These are phyloP conservation scores for Heliconius cydno DNA, from an alignment of 2,888 invertebrate species.

Conservation along the genomic window DNA sequence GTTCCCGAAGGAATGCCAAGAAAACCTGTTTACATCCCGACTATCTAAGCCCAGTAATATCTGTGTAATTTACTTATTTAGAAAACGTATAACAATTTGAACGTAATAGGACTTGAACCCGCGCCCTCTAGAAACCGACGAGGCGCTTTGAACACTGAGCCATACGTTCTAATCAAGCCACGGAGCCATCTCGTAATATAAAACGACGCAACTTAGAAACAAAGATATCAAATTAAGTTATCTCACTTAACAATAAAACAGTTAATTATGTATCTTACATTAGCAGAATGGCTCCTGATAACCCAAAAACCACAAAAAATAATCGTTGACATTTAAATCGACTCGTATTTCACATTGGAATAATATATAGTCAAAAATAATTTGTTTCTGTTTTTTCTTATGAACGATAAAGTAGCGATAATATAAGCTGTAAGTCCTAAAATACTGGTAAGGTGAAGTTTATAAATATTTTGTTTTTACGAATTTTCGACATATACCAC, in stretches of 20 bases:
- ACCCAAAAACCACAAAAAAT: slow-evolving; percentile 58
- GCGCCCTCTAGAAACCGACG: no score
- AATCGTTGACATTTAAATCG: slow-evolving; percentile 67
- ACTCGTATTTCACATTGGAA: slow-evolving; percentile 42
- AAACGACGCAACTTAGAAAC: slow-evolving; percentile 60
- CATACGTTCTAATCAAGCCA: no score
- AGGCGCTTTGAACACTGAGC: no score
- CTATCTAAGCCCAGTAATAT: no score
- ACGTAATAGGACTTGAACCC: no score
- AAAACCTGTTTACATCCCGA: no score
- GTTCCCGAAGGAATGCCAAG: no score
- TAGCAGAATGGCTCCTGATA: slow-evolving; percentile 72
- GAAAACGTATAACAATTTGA: no score
- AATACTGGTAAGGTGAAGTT: slow-evolving; percentile 64
- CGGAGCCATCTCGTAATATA: slow-evolving; percentile 54
- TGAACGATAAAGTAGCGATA: slow-evolving; percentile 36
- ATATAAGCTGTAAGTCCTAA: slow-evolving; percentile 58
- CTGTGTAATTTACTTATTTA: no score
- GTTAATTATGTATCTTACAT: slow-evolving; percentile 75
- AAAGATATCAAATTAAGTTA: slow-evolving; percentile 73
- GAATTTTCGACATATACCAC: slow-evolving; percentile 81
- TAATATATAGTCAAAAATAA: slow-evolving; percentile 44
- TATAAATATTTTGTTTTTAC: slow-evolving; percentile 76
- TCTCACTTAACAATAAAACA: slow-evolving; percentile 71
- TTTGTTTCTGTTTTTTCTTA: slow-evolving; percentile 44